phyloP scores from a whole-genome alignment of 1,140 invertebrate species.

The Aphaenogaster ashmeadi region DNA sequence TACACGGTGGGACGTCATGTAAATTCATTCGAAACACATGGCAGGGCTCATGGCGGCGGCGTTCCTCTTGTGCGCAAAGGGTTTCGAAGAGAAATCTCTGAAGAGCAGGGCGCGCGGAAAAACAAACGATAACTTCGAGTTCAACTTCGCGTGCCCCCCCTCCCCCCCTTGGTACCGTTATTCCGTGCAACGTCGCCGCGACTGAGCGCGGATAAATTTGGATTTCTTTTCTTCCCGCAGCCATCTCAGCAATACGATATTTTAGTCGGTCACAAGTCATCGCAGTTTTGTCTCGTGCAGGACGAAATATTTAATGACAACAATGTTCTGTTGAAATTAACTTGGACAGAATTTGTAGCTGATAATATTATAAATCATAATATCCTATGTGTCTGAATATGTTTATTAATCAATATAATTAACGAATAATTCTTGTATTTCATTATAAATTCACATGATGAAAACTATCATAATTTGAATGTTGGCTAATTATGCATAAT shows the following conservation, averaged over 20 bases:
- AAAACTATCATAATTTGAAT: constrained; percentile 25
- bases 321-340: background rate
- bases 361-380: background rate
- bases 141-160: constrained; percentile 23
- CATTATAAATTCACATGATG: background rate
- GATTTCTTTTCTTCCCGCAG: constrained; percentile 3
- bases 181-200: background rate
- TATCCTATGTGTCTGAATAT: background rate
- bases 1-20: constrained; percentile 76
- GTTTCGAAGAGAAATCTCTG: constrained; percentile 73
- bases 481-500: background rate
- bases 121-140: constrained; percentile 73
- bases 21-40: constrained; percentile 82
- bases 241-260: constrained; percentile 6
- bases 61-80: constrained; percentile 67
- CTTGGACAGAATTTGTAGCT: background rate
- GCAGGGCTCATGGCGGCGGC: constrained; percentile 69
- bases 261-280: background rate
- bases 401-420: constrained; percentile 5
- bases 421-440: constrained; percentile 16
- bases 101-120: constrained; percentile 55
- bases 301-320: background rate
- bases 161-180: background rate
- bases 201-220: constrained; percentile 2
- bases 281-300: background rate